These are phyloP conservation scores for Notechis scutatus DNA, from an alignment of 2,113 vertebrate genomes.

Conservation along the genomic window DNA sequence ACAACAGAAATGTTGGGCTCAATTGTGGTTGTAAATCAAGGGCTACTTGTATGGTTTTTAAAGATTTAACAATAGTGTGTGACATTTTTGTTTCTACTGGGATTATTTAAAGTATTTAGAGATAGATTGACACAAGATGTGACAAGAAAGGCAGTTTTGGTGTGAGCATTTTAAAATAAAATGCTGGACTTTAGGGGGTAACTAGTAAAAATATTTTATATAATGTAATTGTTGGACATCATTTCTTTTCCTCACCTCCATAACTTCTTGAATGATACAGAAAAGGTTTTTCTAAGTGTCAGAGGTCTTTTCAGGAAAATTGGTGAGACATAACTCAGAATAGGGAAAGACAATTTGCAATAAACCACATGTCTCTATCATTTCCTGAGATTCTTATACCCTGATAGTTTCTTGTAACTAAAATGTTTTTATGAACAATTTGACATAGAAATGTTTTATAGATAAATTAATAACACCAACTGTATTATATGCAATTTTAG, in stretches of 20 bases:
- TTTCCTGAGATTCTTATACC: not conserved
- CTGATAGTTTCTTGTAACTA: not conserved
- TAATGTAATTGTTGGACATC: not conserved
- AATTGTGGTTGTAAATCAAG: no score
- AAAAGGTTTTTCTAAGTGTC: not conserved
- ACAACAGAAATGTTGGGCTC: no score
- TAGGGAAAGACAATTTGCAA: not conserved
- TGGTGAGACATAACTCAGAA: not conserved
- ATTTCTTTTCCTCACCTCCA: not conserved
- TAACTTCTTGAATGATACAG: not conserved
- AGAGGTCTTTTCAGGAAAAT: not conserved
- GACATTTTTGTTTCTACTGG: not conserved
- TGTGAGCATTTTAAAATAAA: not conserved
- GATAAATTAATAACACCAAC: conserved; percentile 18
- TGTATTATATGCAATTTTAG: not conserved
- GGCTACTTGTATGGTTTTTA: not conserved
- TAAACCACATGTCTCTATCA: not conserved
- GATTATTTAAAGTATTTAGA: not conserved
- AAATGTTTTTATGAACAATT: conserved; percentile 24
- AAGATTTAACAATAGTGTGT: not conserved
- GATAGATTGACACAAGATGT: not conserved
- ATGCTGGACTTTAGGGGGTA: not conserved
- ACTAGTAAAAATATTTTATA: not conserved
- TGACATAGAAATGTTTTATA: conserved; percentile 1
- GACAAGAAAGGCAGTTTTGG: not conserved